These are phyloP conservation scores for Aspidoscelis tigris DNA, from an alignment of 2,113 vertebrate genomes.

Conservation along the genomic window DNA sequence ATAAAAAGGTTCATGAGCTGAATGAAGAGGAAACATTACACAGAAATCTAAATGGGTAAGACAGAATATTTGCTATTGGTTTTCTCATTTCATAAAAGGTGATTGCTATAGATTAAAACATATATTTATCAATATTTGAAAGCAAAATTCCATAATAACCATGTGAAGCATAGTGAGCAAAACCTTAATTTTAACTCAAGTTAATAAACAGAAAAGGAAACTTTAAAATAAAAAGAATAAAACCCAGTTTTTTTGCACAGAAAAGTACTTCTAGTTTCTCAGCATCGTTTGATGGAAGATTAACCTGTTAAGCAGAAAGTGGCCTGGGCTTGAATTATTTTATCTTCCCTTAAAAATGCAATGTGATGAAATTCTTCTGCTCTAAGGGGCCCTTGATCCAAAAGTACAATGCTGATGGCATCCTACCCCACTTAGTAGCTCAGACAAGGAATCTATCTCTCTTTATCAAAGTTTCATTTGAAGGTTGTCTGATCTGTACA, in stretches of 20 bases:
- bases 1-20: not conserved
- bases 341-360: too few relatives aligned
- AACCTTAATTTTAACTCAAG: not conserved
- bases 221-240: not conserved
- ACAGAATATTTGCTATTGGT: not conserved
- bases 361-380: too few relatives aligned
- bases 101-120: not conserved
- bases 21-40: not conserved
- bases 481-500: too few relatives aligned
- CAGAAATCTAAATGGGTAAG: not conserved
- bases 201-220: not conserved
- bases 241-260: too few relatives aligned
- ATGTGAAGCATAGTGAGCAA: not conserved
- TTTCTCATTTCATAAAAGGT: not conserved
- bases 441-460: too few relatives aligned
- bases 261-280: not conserved
- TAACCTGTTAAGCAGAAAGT: not conserved
- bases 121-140: not conserved
- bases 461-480: too few relatives aligned
- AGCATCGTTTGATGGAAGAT: too few relatives aligned
- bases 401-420: too few relatives aligned
- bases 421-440: too few relatives aligned
- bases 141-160: not conserved
- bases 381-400: too few relatives aligned
- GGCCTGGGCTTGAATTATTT: too few relatives aligned